Evolutionary conservation across 2,888 invertebrate species (phyloP).

Genomic region (Noctua fimbriata): DNA sequence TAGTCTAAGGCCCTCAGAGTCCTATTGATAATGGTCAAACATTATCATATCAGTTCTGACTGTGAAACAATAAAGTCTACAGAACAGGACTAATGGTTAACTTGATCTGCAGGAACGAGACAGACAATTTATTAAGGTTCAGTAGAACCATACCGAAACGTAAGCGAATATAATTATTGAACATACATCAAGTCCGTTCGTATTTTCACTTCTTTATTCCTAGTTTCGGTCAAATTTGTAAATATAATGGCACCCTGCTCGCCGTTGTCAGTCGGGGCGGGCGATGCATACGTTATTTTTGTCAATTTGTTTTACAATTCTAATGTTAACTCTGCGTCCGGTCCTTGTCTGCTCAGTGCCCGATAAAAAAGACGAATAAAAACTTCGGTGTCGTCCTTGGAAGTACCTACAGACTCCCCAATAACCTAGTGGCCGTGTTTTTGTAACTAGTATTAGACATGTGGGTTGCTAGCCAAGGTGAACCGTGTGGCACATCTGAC

Average conservation of each 20-base stretch:
- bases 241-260: constrained; percentile 76
- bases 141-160: constrained; percentile 3
- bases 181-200: constrained; percentile 56
- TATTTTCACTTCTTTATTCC: constrained; percentile 68
- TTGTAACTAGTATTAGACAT: constrained; percentile 38
- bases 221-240: constrained; percentile 76
- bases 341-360: constrained; percentile 63
- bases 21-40: too few species aligned
- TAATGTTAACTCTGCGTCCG: constrained; percentile 71
- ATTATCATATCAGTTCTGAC: neutral
- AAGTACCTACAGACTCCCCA: constrained; percentile 67
- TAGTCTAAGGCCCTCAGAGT: neutral
- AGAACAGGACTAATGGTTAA: neutral
- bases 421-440: constrained; percentile 83
- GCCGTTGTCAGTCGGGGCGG: constrained; percentile 53
- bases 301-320: constrained; percentile 84
- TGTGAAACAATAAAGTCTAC: neutral
- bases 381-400: constrained; percentile 76
- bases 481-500: neutral
- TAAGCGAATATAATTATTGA: constrained; percentile 49
- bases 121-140: neutral
- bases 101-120: neutral
- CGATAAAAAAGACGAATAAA: constrained; percentile 70
- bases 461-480: constrained; percentile 26
- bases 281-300: constrained; percentile 84